Conservation (phyloP, 2,797 vertebrate genomes). For the Dendrocincla tyrannina region DNA sequence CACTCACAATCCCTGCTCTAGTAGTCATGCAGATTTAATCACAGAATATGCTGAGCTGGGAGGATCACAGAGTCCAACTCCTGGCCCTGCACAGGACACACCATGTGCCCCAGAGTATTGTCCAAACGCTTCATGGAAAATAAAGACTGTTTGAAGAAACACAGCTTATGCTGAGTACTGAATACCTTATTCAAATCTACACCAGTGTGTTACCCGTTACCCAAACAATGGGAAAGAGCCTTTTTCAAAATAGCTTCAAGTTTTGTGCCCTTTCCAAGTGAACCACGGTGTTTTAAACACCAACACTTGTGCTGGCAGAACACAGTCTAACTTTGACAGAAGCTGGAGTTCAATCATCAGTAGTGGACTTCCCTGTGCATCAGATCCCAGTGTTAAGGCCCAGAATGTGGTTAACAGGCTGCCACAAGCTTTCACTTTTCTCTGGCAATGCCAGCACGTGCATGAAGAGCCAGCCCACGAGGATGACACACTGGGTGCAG, state of each 20-base stretch:
- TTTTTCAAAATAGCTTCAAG: background rate
- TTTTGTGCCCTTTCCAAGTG: background rate
- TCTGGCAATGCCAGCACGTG: fast-evolving
- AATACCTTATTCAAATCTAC: background rate
- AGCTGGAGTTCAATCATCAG: background rate
- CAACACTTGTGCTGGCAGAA: background rate
- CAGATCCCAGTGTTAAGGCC: background rate
- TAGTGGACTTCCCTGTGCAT: background rate
- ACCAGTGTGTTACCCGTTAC: background rate
- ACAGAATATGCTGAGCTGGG: background rate
- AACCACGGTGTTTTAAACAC: background rate
- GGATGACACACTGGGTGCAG: fast-evolving
- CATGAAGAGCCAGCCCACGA: fast-evolving
- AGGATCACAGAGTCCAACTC: background rate
- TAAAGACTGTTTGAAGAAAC: background rate
- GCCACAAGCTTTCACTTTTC: background rate
- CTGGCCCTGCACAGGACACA: background rate
- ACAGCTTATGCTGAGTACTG: background rate
- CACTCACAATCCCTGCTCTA: background rate
- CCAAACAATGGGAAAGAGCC: background rate
- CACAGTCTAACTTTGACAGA: background rate
- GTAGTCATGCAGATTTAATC: background rate
- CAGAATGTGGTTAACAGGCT: background rate
- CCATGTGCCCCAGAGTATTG: background rate
- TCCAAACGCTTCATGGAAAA: background rate